phyloP scores from a whole-genome alignment of 2,113 vertebrate genomes.

The Sphyrna mokarran region DNA sequence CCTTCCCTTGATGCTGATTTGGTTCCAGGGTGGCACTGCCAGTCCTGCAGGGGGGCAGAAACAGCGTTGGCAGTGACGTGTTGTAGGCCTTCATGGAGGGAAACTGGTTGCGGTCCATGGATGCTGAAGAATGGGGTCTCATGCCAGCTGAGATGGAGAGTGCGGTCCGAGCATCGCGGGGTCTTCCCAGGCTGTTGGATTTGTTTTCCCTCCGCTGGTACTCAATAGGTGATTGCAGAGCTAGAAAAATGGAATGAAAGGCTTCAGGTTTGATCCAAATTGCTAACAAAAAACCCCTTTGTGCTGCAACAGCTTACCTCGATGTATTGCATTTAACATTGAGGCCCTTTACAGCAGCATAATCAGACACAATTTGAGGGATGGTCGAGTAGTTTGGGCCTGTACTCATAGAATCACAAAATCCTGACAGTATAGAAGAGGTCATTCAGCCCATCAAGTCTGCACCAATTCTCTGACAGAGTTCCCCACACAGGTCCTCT shows the following conservation, averaged over 20 bases:
- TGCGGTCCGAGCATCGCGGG: slow-evolving; percentile 48
- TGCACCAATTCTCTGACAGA: too few species aligned
- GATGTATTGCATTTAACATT: neutral
- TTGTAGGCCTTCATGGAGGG: slow-evolving; percentile 69
- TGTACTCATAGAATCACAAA: too few species aligned
- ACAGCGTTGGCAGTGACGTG: slow-evolving; percentile 72
- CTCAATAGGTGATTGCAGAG: slow-evolving; percentile 84
- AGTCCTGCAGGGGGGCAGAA: slow-evolving; percentile 58
- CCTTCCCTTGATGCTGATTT: neutral
- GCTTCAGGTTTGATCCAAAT: neutral
- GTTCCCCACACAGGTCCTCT: too few species aligned
- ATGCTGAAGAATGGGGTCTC: slow-evolving; percentile 70
- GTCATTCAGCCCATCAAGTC: too few species aligned
- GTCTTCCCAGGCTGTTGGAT: slow-evolving; percentile 78
- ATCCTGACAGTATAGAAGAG: too few species aligned
- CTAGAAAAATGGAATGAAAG: slow-evolving; percentile 48
- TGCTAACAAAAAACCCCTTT: neutral
- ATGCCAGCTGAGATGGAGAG: slow-evolving; percentile 52
- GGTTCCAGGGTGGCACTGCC: neutral
- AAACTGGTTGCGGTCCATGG: slow-evolving; percentile 66
- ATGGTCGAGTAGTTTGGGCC: too few species aligned
- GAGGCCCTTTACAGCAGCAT: neutral
- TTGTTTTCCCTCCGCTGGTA: slow-evolving; percentile 84
- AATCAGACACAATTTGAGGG: neutral
- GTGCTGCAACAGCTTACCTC: too few species aligned